These are phyloP conservation scores for Agrochola litura DNA, from an alignment of 2,888 invertebrate species.

Conservation along the genomic window DNA sequence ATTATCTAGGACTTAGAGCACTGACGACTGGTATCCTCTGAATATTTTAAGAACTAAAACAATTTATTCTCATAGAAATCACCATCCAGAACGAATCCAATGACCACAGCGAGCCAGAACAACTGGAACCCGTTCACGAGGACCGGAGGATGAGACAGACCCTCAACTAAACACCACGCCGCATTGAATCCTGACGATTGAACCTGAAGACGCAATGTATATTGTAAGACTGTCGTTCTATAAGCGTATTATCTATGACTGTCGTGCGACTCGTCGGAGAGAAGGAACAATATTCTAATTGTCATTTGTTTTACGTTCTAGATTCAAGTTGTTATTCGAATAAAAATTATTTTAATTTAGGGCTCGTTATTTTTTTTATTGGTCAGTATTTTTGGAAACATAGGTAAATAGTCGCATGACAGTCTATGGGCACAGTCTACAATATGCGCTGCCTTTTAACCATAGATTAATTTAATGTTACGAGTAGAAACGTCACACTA, in stretches of 20 bases:
- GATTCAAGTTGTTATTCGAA: not conserved
- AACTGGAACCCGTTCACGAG: slow-evolving; percentile 72
- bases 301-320: not conserved
- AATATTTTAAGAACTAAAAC: not conserved
- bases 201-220: slow-evolving; percentile 42
- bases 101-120: slow-evolving; percentile 80
- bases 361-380: slow-evolving; percentile 13
- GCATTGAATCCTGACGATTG: slow-evolving; percentile 36
- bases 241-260: no score
- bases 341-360: slow-evolving; percentile 11
- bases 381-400: not conserved
- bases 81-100: slow-evolving; percentile 70
- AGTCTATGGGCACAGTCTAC: not conserved
- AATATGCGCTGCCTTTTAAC: slow-evolving; percentile 46
- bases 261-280: slow-evolving; percentile 19
- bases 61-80: slow-evolving; percentile 71
- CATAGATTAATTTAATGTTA: slow-evolving; percentile 48
- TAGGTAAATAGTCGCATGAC: not conserved
- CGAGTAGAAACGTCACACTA: slow-evolving; percentile 40
- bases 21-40: not conserved
- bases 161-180: slow-evolving; percentile 41
- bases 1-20: not conserved
- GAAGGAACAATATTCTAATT: not conserved
- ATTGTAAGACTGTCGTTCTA: slow-evolving; percentile 40
- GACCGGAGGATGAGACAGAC: slow-evolving; percentile 78